phyloP scores from a whole-genome alignment of 2,113 vertebrate genomes.

The Calidris pugnax region DNA sequence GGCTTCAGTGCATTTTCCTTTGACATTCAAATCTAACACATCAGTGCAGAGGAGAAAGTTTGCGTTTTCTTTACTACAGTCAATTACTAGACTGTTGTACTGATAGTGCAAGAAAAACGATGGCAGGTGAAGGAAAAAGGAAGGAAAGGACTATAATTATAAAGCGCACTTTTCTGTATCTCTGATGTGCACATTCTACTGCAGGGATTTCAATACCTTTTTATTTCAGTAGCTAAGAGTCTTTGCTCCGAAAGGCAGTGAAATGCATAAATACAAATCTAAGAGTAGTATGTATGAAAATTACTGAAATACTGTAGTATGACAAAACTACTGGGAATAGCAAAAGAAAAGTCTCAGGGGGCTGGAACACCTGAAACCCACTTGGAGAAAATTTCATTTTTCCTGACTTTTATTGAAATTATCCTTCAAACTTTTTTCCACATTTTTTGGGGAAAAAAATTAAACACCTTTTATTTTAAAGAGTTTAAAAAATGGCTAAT shows the following conservation, averaged over 20 bases:
- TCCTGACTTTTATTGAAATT: not conserved
- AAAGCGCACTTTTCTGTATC: not conserved
- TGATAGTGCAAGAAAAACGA: not conserved
- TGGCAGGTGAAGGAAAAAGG: not conserved
- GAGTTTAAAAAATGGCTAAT: not conserved
- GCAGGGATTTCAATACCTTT: not conserved
- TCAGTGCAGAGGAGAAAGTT: not conserved
- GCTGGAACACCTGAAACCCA: not conserved
- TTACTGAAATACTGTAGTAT: not conserved
- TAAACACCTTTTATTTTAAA: not conserved
- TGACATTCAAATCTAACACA: not conserved
- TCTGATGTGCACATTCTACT: not conserved
- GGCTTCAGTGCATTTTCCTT: not conserved
- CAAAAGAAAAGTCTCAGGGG: not conserved
- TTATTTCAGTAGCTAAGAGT: not conserved
- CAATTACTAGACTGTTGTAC: not conserved
- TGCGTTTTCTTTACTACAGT: not conserved
- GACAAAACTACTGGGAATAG: not conserved
- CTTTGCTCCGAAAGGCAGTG: not conserved
- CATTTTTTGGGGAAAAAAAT: rapidly evolving
- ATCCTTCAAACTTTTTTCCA: not conserved
- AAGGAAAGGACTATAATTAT: not conserved
- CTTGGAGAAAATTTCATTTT: not conserved
- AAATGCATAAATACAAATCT: not conserved
- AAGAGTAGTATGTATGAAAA: not conserved